Conservation (phyloP, 1,140 invertebrate species). For the Ladona fulva region DNA sequence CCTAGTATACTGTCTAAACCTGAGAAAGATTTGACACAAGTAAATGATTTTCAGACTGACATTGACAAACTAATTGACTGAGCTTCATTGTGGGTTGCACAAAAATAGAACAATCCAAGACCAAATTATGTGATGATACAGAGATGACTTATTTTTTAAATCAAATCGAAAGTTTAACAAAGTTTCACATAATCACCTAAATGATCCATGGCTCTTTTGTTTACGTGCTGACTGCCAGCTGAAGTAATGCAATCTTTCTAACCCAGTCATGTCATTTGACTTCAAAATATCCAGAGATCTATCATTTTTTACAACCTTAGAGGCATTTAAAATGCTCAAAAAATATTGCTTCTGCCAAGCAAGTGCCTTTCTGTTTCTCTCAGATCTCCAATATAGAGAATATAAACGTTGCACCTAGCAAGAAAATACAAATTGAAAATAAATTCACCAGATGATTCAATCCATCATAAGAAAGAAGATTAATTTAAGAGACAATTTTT, state of each 20-base stretch:
- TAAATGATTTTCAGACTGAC: neutral
- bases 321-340: neutral
- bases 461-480: neutral
- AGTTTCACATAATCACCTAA: neutral
- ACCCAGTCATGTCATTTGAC: neutral
- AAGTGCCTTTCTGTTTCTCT: neutral
- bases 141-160: neutral
- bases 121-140: neutral
- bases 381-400: neutral
- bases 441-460: neutral
- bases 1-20: too few relatives aligned
- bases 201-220: neutral
- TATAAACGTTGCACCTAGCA: neutral
- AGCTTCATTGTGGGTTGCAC: neutral
- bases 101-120: neutral
- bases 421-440: neutral
- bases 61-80: neutral
- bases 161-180: neutral
- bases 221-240: neutral
- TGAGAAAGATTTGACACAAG: too few relatives aligned
- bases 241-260: neutral
- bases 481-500: neutral
- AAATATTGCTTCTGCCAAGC: neutral
- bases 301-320: neutral
- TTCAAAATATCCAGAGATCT: neutral